Evolutionary conservation across 2,888 invertebrate genomes (phyloP), one percentile per base, ranked within the genome.

Genomic region (Ecdyonurus torrentis): DNA sequence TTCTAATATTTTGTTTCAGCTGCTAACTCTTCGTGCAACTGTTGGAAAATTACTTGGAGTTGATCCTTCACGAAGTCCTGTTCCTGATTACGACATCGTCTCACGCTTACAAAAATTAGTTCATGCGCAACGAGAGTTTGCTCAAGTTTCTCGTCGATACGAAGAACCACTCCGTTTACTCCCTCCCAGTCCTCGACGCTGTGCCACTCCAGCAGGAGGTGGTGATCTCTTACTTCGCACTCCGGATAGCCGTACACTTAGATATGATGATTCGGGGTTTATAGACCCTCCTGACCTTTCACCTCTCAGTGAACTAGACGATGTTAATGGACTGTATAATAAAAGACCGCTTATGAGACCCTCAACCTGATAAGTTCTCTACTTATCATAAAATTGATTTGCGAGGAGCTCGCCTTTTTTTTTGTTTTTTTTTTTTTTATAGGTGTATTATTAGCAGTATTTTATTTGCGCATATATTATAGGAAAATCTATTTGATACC

Each of bases 91-190:
- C 70, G 88, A 88, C 75, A 80, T 88, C 70, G 80, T 88, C 64
- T 84, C 86, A 50, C 82, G 89, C 1, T 78, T 91, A 24, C 90
- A 91, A 74, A 90, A 90, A 73, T 76, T 91, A 68, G 87, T 90
- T 61, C 87, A 89, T 68, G 91, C 91, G 0, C 90, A 91, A 74
- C 87, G 90, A 70, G 91, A 91, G 76, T 91, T 91, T 72, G 89
- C 91, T 0, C 75, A 89, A 69, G 84, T 91, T 2, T 91, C 91
- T 2, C 80, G 89, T 3, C 81, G 90, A 69, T 86, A 83, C 70
- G 85, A 86, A 67, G 81, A 80, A 69, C 80, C 80, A 1, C 74
- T 79, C 59, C 72, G 79, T 2, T 59, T 59, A 15, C 59, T 25
- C 2, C 52, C 24, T n/a, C 25, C 60, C 18, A 37, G 53, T 19